These are phyloP conservation scores for Philaethria dido DNA, from an alignment of 2,888 invertebrate genomes.

Conservation along the genomic window DNA sequence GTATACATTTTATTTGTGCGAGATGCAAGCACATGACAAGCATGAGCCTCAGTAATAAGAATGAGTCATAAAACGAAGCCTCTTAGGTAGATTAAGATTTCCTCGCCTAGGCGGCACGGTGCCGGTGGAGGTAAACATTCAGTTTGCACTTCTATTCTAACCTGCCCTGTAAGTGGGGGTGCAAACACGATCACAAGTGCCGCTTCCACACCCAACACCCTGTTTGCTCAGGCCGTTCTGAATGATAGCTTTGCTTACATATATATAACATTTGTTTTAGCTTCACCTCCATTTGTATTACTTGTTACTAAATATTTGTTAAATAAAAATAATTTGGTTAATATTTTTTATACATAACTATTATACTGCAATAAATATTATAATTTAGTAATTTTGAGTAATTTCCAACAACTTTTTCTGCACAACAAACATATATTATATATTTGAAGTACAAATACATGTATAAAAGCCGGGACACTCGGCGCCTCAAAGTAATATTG, in stretches of 20 bases:
- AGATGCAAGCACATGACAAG: not conserved
- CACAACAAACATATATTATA: too few relatives aligned
- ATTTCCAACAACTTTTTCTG: too few relatives aligned
- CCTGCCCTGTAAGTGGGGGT: slow-evolving; percentile 72
- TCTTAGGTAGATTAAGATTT: slow-evolving; percentile 67
- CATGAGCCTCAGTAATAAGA: slow-evolving; percentile 1
- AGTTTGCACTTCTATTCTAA: slow-evolving; percentile 73
- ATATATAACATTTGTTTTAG: slow-evolving; percentile 63
- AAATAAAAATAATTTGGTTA: too few relatives aligned
- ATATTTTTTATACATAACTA: too few relatives aligned
- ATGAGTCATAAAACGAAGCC: slow-evolving; percentile 43
- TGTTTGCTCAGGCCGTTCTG: slow-evolving; percentile 61
- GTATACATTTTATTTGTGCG: not conserved
- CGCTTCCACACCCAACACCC: slow-evolving; percentile 61
- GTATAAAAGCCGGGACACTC: too few relatives aligned
- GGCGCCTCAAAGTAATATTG: too few relatives aligned
- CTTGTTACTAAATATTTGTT: slow-evolving; percentile 28
- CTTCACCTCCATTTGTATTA: not conserved
- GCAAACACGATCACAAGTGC: slow-evolving; percentile 77
- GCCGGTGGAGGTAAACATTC: slow-evolving; percentile 64
- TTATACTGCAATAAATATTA: too few relatives aligned
- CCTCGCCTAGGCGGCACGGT: slow-evolving; percentile 60
- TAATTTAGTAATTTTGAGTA: too few relatives aligned
- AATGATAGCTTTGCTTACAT: slow-evolving; percentile 55
- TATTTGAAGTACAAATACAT: too few relatives aligned